A percentile compares a stretch with the other conserved stretches of the same genome.
phyloP scores from a whole-genome alignment of 2,113 vertebrate genomes.

The Pantherophis guttatus region DNA sequence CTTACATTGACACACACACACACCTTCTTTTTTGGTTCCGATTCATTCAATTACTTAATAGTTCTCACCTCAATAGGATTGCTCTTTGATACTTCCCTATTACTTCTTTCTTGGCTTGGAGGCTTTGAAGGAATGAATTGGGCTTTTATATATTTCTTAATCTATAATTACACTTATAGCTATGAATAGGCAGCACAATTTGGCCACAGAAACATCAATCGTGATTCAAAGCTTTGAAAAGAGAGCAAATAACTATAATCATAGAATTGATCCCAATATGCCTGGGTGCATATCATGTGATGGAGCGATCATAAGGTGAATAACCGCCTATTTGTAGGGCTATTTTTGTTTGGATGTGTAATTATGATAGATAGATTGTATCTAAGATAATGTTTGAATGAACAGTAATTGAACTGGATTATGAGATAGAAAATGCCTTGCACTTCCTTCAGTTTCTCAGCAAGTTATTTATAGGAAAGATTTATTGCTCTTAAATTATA shows the following conservation, averaged over 20 bases:
- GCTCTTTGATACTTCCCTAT: neutral
- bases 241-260: neutral
- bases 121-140: neutral
- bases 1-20: neutral
- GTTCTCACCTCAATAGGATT: neutral
- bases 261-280: neutral
- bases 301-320: neutral
- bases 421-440: neutral
- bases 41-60: neutral
- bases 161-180: no score
- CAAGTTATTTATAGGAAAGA: neutral
- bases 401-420: neutral
- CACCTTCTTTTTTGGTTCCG: neutral
- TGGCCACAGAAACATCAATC: neutral
- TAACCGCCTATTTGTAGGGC: neutral
- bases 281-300: neutral
- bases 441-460: neutral
- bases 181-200: no score
- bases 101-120: neutral
- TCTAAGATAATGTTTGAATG: neutral
- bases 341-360: neutral
- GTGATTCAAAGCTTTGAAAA: neutral
- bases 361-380: neutral
- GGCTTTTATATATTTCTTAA: neutral
- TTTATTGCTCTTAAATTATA: neutral